phyloP scores from a whole-genome alignment of 2,113 vertebrate species.

The Pteropus alecto region DNA sequence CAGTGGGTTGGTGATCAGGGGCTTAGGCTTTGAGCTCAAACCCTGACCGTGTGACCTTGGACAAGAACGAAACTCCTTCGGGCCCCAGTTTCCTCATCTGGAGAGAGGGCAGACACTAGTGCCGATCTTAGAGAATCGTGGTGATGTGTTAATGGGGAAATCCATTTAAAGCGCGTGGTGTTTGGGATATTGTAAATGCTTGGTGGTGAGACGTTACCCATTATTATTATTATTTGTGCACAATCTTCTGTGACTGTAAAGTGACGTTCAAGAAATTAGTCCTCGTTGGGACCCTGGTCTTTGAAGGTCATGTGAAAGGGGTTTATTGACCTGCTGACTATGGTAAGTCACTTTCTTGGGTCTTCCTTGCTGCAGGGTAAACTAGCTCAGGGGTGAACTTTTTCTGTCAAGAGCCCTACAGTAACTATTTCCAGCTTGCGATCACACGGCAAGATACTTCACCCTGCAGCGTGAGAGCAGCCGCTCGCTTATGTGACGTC shows the following conservation, averaged over 20 bases:
- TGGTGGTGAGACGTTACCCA: neutral
- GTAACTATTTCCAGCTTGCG: neutral
- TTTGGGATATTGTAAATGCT: neutral
- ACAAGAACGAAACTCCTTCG: neutral
- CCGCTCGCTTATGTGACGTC: neutral
- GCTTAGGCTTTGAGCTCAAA: neutral
- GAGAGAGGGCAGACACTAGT: too few relatives aligned
- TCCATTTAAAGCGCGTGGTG: neutral
- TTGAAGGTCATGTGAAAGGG: neutral
- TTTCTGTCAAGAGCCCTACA: neutral
- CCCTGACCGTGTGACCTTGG: neutral
- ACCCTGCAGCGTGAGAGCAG: neutral
- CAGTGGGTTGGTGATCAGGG: neutral
- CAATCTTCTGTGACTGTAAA: neutral
- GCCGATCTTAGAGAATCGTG: too few relatives aligned
- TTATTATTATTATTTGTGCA: neutral
- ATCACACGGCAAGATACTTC: neutral
- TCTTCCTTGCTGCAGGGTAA: neutral
- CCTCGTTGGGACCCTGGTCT: too few relatives aligned
- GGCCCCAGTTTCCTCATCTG: neutral
- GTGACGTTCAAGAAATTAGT: neutral
- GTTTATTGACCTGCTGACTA: neutral
- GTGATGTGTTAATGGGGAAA: neutral
- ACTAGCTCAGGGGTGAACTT: neutral
- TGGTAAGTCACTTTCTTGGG: neutral